Evolutionary conservation across 1,140 invertebrate genomes (phyloP).

Genomic region (Calliphora vicina): DNA sequence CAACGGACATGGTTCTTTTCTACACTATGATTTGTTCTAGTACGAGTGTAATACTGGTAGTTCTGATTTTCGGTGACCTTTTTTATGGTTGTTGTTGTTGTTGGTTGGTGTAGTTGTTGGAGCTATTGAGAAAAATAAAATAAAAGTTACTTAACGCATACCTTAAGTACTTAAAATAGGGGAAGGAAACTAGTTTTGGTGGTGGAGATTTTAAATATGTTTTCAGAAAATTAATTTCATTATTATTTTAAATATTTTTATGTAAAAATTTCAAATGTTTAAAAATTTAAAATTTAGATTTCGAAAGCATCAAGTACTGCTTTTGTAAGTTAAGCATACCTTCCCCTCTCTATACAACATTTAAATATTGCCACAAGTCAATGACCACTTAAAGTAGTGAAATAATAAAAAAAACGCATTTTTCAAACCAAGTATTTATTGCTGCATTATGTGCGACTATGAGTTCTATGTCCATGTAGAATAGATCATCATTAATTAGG

Average conservation of each 20-base stretch:
- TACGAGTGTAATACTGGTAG: background rate
- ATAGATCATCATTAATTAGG: conserved; percentile 15
- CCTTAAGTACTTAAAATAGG: background rate
- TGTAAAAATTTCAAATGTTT: too few species aligned
- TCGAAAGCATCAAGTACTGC: too few species aligned
- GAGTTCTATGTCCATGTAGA: background rate
- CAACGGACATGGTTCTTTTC: background rate
- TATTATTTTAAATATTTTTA: too few species aligned
- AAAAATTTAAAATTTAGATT: too few species aligned
- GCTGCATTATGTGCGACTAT: background rate
- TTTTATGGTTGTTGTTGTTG: background rate
- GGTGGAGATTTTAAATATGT: too few species aligned
- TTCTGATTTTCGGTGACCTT: background rate
- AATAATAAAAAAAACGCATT: background rate
- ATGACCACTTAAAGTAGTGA: background rate
- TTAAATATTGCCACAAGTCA: conserved; percentile 3
- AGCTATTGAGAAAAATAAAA: background rate
- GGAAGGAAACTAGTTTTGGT: background rate
- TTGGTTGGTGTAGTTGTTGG: background rate
- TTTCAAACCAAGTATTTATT: background rate
- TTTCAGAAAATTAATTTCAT: too few species aligned
- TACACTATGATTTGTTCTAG: background rate
- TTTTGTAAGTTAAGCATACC: background rate
- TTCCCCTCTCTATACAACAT: background rate
- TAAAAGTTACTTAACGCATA: conserved; percentile 6